Percentiles rank a stretch among this genome's conserved stretches.
Conservation (phyloP, 2,888 invertebrate genomes). For the Rhingia rostrata region DNA sequence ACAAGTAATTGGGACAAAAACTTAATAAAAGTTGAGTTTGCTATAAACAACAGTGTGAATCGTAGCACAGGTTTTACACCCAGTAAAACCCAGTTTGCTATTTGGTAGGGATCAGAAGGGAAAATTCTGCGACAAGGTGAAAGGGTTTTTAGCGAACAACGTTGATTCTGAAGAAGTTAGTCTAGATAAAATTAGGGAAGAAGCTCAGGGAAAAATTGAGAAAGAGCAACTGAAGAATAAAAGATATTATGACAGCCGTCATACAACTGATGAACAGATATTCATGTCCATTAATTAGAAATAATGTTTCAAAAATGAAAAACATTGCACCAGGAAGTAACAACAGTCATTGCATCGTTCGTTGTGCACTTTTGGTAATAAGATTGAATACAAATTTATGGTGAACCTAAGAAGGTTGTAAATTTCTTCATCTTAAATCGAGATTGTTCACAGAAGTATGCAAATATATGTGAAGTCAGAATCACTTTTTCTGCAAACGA, state of each 20-base stretch:
- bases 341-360: too few species aligned
- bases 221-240: conserved; percentile 58
- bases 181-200: conserved; percentile 22
- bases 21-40: conserved; percentile 74
- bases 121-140: conserved; percentile 42
- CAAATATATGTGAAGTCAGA: too few species aligned
- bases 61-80: conserved; percentile 55
- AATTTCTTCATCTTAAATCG: too few species aligned
- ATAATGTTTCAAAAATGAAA: too few species aligned
- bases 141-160: conserved; percentile 38
- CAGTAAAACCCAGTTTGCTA: conserved; percentile 17
- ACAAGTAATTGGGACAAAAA: conserved; percentile 40
- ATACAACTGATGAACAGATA: too few species aligned
- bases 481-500: too few species aligned
- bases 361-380: too few species aligned
- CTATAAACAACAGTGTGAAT: conserved; percentile 76
- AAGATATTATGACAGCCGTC: conserved; percentile 45
- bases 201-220: conserved; percentile 60
- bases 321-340: too few species aligned
- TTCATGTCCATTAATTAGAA: too few species aligned
- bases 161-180: conserved; percentile 33
- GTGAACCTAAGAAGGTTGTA: too few species aligned
- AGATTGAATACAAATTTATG: too few species aligned
- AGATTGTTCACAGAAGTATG: too few species aligned
- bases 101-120: conserved; percentile 47